These are phyloP conservation scores for Ceratina australensis DNA, from an alignment of 1,140 invertebrate genomes.

Conservation along the genomic window DNA sequence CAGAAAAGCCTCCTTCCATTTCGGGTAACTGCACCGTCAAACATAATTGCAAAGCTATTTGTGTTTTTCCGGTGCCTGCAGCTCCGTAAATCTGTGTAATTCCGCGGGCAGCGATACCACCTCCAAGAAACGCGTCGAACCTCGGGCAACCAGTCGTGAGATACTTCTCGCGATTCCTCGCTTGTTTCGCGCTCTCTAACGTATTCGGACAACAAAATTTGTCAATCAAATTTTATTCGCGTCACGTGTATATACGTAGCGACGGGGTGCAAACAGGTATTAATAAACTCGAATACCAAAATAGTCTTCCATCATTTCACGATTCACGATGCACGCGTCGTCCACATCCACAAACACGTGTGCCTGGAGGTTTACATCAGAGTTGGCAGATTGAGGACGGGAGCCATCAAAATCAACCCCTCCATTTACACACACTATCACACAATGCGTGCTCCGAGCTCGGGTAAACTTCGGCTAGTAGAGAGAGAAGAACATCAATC, in stretches of 20 bases:
- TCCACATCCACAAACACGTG: too few species aligned
- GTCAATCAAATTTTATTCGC: too few species aligned
- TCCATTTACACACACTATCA: too few species aligned
- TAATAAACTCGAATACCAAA: constrained; percentile 38
- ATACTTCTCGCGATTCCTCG: constrained; percentile 62
- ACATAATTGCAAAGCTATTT: constrained; percentile 88
- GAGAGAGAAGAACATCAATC: too few species aligned
- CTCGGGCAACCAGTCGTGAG: constrained; percentile 82
- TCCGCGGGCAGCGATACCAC: constrained; percentile 86
- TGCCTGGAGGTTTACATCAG: too few species aligned
- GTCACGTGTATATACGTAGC: too few species aligned
- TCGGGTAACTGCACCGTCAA: constrained; percentile 81
- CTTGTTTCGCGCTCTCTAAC: constrained; percentile 32
- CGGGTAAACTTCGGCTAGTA: too few species aligned
- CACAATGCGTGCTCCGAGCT: too few species aligned
- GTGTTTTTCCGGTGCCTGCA: constrained; percentile 92
- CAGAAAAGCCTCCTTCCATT: constrained; percentile 75
- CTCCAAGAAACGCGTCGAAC: constrained; percentile 83
- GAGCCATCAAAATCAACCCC: too few species aligned
- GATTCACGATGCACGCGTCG: background rate
- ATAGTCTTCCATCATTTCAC: constrained; percentile 33
- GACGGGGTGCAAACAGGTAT: too few species aligned
- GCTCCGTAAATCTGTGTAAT: constrained; percentile 92
- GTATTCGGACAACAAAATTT: background rate
- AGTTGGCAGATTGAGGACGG: too few species aligned